These are phyloP conservation scores for Oscheius myriophilus DNA, from an alignment of 2,888 invertebrate species.

Conservation along the genomic window DNA sequence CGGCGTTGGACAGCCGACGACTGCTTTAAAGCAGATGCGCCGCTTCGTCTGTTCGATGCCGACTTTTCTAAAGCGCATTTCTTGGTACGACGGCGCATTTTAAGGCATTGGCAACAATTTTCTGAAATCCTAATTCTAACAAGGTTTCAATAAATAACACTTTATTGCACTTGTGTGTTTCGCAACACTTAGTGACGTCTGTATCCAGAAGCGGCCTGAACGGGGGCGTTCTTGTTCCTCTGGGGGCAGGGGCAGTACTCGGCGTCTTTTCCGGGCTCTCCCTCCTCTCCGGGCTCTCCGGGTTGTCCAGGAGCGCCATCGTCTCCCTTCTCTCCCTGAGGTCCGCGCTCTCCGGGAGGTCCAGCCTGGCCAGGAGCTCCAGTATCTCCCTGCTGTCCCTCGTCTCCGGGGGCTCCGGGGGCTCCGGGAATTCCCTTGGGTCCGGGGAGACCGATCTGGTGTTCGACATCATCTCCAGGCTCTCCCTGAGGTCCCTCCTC, in stretches of 20 bases:
- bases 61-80: no score
- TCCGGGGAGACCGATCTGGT: constrained; percentile 61
- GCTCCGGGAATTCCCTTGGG: constrained; percentile 57
- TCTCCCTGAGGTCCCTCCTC: constrained; percentile 60
- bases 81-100: no score
- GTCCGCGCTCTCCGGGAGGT: constrained; percentile 62
- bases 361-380: constrained; percentile 54
- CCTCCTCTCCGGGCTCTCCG: constrained; percentile 59
- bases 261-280: constrained; percentile 60
- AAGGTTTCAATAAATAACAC: background rate
- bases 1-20: no score
- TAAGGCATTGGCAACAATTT: no score
- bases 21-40: no score
- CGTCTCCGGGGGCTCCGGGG: constrained; percentile 53
- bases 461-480: constrained; percentile 62
- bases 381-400: constrained; percentile 55
- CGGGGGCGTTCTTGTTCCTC: constrained; percentile 39
- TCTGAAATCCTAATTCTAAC: background rate
- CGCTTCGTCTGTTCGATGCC: no score
- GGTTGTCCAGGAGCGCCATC: constrained; percentile 54
- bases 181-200: constrained; percentile 17
- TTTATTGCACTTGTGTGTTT: background rate
- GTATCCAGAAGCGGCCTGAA: constrained; percentile 29
- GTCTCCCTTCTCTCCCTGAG: constrained; percentile 59
- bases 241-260: constrained; percentile 60